Evolutionary conservation across 2,888 invertebrate genomes (phyloP), one percentile per base, ranked within the genome.

Genomic region (Bursaphelenchus okinawaensis): DNA sequence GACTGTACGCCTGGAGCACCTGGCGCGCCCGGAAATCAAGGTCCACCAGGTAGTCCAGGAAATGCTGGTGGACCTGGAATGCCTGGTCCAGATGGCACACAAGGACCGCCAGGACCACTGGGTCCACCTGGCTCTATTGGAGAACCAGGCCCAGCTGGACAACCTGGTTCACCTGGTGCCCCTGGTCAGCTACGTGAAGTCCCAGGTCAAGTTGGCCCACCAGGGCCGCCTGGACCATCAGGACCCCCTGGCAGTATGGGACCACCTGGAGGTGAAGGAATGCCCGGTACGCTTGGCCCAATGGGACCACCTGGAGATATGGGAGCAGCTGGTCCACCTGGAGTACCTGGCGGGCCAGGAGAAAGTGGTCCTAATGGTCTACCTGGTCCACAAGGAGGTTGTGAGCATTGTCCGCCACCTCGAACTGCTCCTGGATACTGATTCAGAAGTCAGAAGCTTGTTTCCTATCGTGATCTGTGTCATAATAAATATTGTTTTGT

Each of bases 361-460:
- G 61, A 67, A 51, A 68, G 73, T 16, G 77, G 77, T 68, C 66
- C 67, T 8, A 64, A 68, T 16, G 76, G 76, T 65, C 61, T 65
- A 70, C 89, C 89, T 83, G 90, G 91, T 90, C 86, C 63, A 9
- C 70, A 69, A 62, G 77, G 75, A 66, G 76, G 74, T 16, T 76
- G 76, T 69, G 74, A 75, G 55, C 76, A 76, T 63, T 76, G 76
- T 55, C 75, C 76, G 63, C 73, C 76, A 55, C 76, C 76, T 40
- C 65, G 75, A 64, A 76, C 76, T 62, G 76, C 76, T 19, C 76
- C 76, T 55, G 76, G 76, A 66, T 76, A 76, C 72, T 75, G 73
- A 23, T 1, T n/a, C n/a, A n/a, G n/a, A n/a, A n/a, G n/a, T n/a
- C n/a, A n/a, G n/a, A n/a, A n/a, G n/a, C n/a, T n/a, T n/a, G n/a